Evolutionary conservation across 2,888 invertebrate genomes (phyloP), one percentile per base, ranked within the genome.

Genomic region (Lithophane socia): DNA sequence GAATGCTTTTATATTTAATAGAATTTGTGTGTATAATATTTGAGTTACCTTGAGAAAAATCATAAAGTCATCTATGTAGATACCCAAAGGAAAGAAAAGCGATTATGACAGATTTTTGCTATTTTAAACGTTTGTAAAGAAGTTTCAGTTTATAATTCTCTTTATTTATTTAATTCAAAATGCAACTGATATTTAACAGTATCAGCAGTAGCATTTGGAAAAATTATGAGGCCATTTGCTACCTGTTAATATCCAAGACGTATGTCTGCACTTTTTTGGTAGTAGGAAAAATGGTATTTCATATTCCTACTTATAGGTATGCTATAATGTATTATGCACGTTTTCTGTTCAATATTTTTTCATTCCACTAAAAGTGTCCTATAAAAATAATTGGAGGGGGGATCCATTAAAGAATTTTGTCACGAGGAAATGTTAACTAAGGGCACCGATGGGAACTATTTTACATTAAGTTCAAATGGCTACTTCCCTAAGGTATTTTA

Each of bases 391-490:
- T 83, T 69, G 56, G 61, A 58, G 61, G 47, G 47, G 65, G 66
- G 37, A 44, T 61, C 73, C 74, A 75, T 72, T 77, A 61, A 60
- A 77, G 47, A 82, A 73, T 77, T 75, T 64, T 73, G 69, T 73
- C 64, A 49, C 24, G 71, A 74, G 54, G 44, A 87, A 77, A 82
- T 75, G 63, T 84, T 80, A 61, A 72, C 73, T 49, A 80, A 86
- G 58, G 79, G 68, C 63, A 60, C 85, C 63, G 10, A 79, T 56
- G 81, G 78, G 77, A 64, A 73, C 72, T 56, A 83, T 88, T 88
- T 84, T 74, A 60, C 63, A 67, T 78, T 86, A 76, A 83, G 60
- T 79, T 64, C 29, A 71, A 65, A 82, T 74, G 47, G 77, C 56
- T 77, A 77, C 73, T 54, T 81, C 42, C 68, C 68, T 61, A 42